These are phyloP conservation scores for Paracanthobrama guichenoti DNA, from an alignment of 2,113 vertebrate species.

Conservation along the genomic window DNA sequence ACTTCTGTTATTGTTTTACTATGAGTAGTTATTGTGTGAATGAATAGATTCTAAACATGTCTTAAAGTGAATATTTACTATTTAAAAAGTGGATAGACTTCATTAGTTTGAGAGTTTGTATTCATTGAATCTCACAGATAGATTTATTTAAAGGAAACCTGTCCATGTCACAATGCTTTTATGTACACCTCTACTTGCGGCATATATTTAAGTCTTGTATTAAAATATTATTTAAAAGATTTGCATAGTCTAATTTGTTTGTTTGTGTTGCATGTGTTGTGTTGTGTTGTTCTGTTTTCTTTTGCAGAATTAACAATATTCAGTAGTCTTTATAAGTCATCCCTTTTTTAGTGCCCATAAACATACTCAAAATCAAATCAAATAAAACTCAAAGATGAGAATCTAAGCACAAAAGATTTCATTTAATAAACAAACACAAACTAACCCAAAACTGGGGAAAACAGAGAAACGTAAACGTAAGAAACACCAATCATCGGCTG, in stretches of 20 bases:
- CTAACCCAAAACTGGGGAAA: too few species aligned
- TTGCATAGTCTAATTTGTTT: not conserved
- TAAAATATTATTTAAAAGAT: not conserved
- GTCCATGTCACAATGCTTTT: not conserved
- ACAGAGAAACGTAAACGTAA: too few species aligned
- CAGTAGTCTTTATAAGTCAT: not conserved
- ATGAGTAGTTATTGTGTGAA: not conserved
- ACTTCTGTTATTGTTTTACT: not conserved
- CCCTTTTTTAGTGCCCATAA: not conserved
- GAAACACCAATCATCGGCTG: too few species aligned
- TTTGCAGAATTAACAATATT: not conserved
- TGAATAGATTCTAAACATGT: not conserved
- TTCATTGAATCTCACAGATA: not conserved
- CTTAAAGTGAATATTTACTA: not conserved
- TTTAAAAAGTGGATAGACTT: conserved; percentile 4
- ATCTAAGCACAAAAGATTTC: too few species aligned
- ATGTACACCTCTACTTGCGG: not conserved
- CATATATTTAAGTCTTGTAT: not conserved
- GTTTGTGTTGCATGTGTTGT: not conserved
- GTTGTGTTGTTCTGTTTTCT: too few species aligned
- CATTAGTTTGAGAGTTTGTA: conserved; percentile 11
- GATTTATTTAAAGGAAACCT: not conserved
- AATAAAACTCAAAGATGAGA: not conserved
- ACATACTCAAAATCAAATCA: not conserved
- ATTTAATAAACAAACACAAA: too few species aligned